Conservation (phyloP, 1,140 invertebrate species). For the Papilio machaon region DNA sequence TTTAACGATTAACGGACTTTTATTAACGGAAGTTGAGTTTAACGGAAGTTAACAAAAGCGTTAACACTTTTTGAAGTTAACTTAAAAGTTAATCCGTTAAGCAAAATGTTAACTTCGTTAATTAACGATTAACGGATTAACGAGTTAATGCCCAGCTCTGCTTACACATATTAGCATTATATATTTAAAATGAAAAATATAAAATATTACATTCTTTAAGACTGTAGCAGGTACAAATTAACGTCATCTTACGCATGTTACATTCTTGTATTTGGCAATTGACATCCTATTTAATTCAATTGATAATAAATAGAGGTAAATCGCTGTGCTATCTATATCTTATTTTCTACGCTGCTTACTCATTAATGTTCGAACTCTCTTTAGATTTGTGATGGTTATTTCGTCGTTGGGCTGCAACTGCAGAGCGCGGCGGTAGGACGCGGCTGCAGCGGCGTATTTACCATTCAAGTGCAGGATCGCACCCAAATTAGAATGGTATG, state of each 20-base stretch:
- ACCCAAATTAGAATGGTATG: conserved; percentile 95
- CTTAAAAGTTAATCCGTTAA: no score
- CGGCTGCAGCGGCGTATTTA: conserved; percentile 92
- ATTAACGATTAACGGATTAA: no score
- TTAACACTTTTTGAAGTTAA: no score
- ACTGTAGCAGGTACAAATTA: conserved; percentile 34
- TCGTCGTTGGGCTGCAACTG: conserved; percentile 91
- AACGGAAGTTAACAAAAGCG: no score
- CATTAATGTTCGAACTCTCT: conserved; percentile 85
- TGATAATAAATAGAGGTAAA: conserved; percentile 34
- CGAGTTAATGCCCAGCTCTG: no score
- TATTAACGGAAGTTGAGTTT: no score
- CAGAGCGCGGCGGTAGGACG: conserved; percentile 91
- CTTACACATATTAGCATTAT: conserved; percentile 14
- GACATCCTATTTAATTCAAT: conserved; percentile 59
- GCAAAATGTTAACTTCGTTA: no score
- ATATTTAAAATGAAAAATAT: conserved; percentile 28
- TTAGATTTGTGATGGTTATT: conserved; percentile 93
- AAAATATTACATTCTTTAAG: conserved; percentile 27
- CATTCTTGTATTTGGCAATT: conserved; percentile 68
- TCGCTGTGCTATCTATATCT: conserved; percentile 46
- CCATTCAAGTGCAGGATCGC: conserved; percentile 96
- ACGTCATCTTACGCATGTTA: conserved; percentile 20
- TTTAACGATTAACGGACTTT: no score
- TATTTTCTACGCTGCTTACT: conserved; percentile 72